A percentile compares a stretch with the other conserved stretches of the same genome.
Conservation (phyloP, 2,113 vertebrate genomes). For the Elephas maximus region DNA sequence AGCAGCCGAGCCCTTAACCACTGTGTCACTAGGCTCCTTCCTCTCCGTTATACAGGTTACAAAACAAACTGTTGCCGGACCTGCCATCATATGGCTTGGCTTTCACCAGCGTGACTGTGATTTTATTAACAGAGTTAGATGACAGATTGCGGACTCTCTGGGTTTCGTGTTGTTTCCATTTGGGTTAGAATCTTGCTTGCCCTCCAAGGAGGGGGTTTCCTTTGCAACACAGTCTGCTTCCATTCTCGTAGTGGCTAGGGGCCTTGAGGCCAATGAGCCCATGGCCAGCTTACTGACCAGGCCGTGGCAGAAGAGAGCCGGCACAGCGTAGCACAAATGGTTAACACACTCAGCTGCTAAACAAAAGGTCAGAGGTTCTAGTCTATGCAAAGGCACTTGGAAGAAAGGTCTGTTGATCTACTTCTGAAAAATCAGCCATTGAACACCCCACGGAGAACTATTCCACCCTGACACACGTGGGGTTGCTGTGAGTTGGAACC, state of each 20-base stretch:
- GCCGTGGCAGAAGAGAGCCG: rapidly evolving
- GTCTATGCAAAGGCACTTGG: background rate
- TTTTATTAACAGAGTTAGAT: background rate
- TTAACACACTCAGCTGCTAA: background rate
- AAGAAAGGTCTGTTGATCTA: background rate
- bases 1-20: no score
- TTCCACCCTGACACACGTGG: background rate
- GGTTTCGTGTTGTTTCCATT: background rate
- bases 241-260: rapidly evolving
- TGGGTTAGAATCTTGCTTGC: background rate
- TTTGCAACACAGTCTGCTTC: background rate
- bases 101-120: background rate
- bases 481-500: background rate
- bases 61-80: rapidly evolving
- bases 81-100: rapidly evolving
- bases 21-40: no score
- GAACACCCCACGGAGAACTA: background rate
- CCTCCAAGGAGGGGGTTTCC: background rate
- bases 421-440: background rate
- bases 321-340: background rate
- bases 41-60: background rate
- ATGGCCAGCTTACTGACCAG: background rate
- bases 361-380: background rate
- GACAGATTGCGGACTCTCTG: background rate
- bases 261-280: background rate